phyloP scores from a whole-genome alignment of 1,140 invertebrate genomes.

The Trichonephila clavipes region DNA sequence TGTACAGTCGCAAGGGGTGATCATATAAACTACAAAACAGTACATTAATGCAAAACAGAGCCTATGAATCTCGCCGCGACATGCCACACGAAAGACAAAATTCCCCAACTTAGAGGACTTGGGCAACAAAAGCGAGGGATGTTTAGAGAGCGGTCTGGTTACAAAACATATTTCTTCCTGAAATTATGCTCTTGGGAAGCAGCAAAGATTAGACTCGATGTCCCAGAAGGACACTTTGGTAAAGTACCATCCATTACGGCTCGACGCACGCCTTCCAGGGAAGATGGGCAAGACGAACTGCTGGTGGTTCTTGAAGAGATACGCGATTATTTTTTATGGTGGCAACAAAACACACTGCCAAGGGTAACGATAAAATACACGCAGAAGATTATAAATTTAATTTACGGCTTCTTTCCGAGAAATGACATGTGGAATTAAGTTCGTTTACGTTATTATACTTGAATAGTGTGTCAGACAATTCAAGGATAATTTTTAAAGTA shows the following conservation, averaged over 20 bases:
- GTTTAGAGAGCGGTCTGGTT: not conserved
- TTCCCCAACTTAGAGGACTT: not conserved
- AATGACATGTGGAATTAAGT: too few species aligned
- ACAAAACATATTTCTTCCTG: slow-evolving; percentile 57
- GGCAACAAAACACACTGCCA: too few species aligned
- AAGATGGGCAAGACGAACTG: not conserved
- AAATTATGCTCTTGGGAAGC: slow-evolving; percentile 47
- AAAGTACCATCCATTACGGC: slow-evolving; percentile 37
- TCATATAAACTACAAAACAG: not conserved
- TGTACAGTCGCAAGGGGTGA: not conserved
- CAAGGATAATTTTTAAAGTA: too few species aligned
- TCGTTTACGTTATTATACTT: too few species aligned
- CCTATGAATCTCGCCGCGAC: not conserved
- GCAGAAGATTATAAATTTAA: too few species aligned
- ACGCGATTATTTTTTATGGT: too few species aligned
- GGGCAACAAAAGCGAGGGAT: not conserved
- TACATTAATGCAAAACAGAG: not conserved
- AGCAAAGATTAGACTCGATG: slow-evolving; percentile 15
- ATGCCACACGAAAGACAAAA: not conserved
- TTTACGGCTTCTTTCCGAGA: too few species aligned
- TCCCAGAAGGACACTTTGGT: slow-evolving; percentile 38
- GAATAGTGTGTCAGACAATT: too few species aligned
- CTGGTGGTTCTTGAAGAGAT: too few species aligned
- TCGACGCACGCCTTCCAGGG: slow-evolving; percentile 28
- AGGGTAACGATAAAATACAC: too few species aligned